Evolutionary conservation across 2,888 invertebrate genomes (phyloP), one percentile per base, ranked within the genome.

Genomic region (Trichacis sp.): DNA sequence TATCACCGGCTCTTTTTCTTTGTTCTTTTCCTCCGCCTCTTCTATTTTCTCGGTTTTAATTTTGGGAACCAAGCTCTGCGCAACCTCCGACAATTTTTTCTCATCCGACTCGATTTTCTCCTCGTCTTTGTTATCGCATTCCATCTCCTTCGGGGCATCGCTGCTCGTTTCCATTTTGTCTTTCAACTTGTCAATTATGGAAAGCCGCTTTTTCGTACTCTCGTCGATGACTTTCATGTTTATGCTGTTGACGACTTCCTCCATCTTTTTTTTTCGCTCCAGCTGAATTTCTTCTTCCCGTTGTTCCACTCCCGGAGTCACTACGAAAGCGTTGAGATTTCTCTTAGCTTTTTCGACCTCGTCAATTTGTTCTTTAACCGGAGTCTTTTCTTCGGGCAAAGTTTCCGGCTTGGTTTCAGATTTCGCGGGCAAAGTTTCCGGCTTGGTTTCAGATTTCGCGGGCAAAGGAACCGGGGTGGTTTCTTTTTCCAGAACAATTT

Each of bases 261-360:
- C 84, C 87, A 88, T 88, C 61, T 84, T 86, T 54, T 85, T 83
- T 47, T 86, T 80, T 0, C 87, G 81, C 64, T 87, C 85, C 36
- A 85, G 77, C 63, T 87, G 85, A 51, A 87, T 86, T 61, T 85
- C 85, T 3, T 82, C 79, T 36, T 87, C 87, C 40, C 85, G 85
- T 40, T 85, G 81, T 12, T 84, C 81, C 5, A 85, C 63, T 47
- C 86, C 86, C 1, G 80, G 78, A 0, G 83, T 77, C 49, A 82
- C 84, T 12, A 84, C 84, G 36, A 84, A 84, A 0, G 72, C 82
- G 43, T 77, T 83, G 1, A 84, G 61, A 63, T 84, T 82, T 63
- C 76, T 43, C 45, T 70, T 49, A n/a, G n/a, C n/a, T 33, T 55
- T 53, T 0, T 46, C 40, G n/a, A n/a, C n/a, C n/a, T n/a, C n/a